Evolutionary conservation across 2,888 invertebrate species (phyloP).

Genomic region (Pseudococcus viburni): DNA sequence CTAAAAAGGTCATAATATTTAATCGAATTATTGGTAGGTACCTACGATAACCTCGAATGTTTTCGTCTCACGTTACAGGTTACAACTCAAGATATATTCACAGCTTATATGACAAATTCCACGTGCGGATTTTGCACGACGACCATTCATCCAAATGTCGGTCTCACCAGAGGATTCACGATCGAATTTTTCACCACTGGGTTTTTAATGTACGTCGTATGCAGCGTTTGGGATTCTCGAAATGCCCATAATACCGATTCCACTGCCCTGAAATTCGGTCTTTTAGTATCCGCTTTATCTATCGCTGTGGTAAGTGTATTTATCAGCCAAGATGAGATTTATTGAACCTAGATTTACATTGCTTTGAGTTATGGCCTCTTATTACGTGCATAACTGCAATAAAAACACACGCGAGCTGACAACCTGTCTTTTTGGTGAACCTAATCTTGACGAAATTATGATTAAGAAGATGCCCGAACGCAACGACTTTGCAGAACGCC

Average conservation of each 20-base stretch:
- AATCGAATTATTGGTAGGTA: too few species aligned
- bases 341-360: too few species aligned
- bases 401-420: not conserved
- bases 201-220: slow-evolving; percentile 71
- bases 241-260: slow-evolving; percentile 71
- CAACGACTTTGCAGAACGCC: too few species aligned
- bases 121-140: slow-evolving; percentile 78
- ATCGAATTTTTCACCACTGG: slow-evolving; percentile 72
- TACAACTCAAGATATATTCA: slow-evolving; percentile 58
- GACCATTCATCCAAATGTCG: not conserved
- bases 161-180: slow-evolving; percentile 70
- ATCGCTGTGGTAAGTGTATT: slow-evolving; percentile 69
- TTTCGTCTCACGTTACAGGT: slow-evolving; percentile 52
- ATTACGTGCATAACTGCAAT: too few species aligned
- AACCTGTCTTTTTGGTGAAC: not conserved
- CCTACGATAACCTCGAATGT: not conserved
- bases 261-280: slow-evolving; percentile 71
- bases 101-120: not conserved
- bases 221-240: slow-evolving; percentile 72
- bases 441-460: not conserved
- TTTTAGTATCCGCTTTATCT: slow-evolving; percentile 71
- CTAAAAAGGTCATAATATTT: not conserved
- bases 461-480: not conserved
- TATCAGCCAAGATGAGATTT: too few species aligned
- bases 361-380: too few species aligned